A percentile compares a stretch with the other conserved stretches of the same genome.
Evolutionary conservation across 2,797 vertebrate species (phyloP).

Genomic region (Benthosema pterotum): DNA sequence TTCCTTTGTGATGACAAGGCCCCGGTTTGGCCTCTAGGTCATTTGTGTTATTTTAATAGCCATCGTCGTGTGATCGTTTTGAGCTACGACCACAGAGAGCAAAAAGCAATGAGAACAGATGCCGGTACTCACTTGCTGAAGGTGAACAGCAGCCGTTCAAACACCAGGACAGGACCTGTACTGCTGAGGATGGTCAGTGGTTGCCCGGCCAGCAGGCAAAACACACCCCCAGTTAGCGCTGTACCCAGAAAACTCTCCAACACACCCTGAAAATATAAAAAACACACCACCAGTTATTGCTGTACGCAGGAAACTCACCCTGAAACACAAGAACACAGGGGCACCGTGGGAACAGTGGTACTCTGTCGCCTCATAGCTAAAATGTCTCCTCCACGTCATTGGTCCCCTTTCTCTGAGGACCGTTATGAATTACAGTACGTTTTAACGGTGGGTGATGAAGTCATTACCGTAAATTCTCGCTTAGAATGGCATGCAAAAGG

Average conservation of each 20-base stretch:
- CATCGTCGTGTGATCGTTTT: no score
- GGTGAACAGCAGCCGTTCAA: constrained; percentile 93
- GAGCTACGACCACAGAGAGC: neutral
- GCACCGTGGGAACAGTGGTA: no score
- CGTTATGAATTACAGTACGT: no score
- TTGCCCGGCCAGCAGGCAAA: constrained; percentile 94
- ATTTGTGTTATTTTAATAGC: no score
- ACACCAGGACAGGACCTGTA: constrained; percentile 95
- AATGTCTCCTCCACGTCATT: no score
- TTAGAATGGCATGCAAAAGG: no score
- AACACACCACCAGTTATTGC: constrained; percentile 58
- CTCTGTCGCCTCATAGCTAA: no score
- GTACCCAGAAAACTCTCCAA: constrained; percentile 93
- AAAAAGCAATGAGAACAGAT: neutral
- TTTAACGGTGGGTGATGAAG: no score
- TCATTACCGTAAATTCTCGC: no score
- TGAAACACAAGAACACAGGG: constrained; percentile 39
- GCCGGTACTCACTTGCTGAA: constrained; percentile 93
- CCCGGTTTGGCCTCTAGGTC: no score
- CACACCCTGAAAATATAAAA: constrained; percentile 64
- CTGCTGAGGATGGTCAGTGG: constrained; percentile 97
- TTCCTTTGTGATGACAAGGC: no score
- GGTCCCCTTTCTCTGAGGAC: no score
- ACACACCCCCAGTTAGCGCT: constrained; percentile 87
- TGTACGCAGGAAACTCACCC: constrained; percentile 93